phyloP scores from a whole-genome alignment of 2,113 vertebrate species.

The Heptranchias perlo region DNA sequence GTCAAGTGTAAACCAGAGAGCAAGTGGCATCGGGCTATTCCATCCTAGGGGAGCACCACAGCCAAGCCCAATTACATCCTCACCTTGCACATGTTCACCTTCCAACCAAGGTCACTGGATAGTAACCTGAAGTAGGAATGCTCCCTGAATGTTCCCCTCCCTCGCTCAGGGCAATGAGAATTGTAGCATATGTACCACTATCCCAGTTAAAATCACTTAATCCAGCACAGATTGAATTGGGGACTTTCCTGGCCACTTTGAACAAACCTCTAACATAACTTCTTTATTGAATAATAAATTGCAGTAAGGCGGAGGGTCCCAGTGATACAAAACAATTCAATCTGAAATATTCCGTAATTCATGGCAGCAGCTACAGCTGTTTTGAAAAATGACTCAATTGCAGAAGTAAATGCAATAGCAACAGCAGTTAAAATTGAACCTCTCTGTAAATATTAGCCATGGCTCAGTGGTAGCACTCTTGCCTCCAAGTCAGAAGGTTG shows the following conservation, averaged over 20 bases:
- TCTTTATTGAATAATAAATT: not conserved
- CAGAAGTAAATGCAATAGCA: not conserved
- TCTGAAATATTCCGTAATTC: not conserved
- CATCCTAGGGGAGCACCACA: not conserved
- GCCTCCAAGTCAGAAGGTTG: not conserved
- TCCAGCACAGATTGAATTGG: not conserved
- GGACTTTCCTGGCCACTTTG: not conserved
- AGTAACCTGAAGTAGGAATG: not conserved
- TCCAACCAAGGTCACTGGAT: not conserved
- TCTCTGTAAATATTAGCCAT: not conserved
- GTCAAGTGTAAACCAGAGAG: not conserved
- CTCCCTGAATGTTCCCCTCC: not conserved
- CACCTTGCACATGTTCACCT: not conserved
- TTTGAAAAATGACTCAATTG: conserved; percentile 11
- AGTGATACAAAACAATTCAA: not conserved
- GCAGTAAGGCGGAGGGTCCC: not conserved
- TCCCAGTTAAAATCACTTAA: not conserved
- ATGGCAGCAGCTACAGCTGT: not conserved
- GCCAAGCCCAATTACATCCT: not conserved
- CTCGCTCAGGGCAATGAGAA: not conserved
- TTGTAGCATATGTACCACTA: not conserved
- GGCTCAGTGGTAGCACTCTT: not conserved
- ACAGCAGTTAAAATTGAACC: not conserved
- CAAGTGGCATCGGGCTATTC: not conserved
- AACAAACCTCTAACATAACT: not conserved